phyloP scores from a whole-genome alignment of 2,113 vertebrate species.

The Zapornia atra region DNA sequence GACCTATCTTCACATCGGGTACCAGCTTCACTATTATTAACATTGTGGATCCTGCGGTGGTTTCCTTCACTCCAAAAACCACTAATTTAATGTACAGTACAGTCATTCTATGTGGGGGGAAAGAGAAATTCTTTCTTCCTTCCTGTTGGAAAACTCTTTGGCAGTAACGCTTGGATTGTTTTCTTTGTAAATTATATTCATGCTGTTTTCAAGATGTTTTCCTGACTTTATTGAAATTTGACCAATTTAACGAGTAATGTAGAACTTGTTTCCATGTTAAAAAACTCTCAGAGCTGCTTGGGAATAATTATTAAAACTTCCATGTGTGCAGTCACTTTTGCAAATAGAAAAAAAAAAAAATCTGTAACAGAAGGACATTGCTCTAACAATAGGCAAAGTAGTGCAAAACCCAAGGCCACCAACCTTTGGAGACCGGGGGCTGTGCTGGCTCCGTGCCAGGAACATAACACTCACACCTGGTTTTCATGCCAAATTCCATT shows the following conservation, averaged over 20 bases:
- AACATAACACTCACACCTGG: constrained; percentile 38
- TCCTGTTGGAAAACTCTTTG: constrained; percentile 84
- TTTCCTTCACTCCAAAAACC: constrained; percentile 74
- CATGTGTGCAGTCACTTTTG: constrained; percentile 74
- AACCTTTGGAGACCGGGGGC: background rate
- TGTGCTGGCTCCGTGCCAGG: background rate
- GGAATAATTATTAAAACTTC: constrained; percentile 81
- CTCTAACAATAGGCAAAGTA: constrained; percentile 60
- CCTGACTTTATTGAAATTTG: constrained; percentile 83
- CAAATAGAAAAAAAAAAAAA: background rate
- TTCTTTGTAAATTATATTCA: constrained; percentile 86
- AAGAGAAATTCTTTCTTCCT: constrained; percentile 82
- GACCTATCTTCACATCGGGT: background rate
- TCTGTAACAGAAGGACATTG: constrained; percentile 64
- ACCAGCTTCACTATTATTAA: constrained; percentile 39
- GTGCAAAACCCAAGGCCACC: constrained; percentile 44
- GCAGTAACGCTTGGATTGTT: constrained; percentile 84
- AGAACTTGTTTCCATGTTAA: constrained; percentile 83
- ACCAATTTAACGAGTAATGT: constrained; percentile 83
- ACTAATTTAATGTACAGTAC: constrained; percentile 79
- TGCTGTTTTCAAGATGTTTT: constrained; percentile 87
- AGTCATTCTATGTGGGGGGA: constrained; percentile 75
- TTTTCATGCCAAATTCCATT: constrained; percentile 25
- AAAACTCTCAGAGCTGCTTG: constrained; percentile 79
- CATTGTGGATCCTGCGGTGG: constrained; percentile 44